phyloP scores from a whole-genome alignment of 2,113 vertebrate genomes.

The Peromyscus maniculatus region DNA sequence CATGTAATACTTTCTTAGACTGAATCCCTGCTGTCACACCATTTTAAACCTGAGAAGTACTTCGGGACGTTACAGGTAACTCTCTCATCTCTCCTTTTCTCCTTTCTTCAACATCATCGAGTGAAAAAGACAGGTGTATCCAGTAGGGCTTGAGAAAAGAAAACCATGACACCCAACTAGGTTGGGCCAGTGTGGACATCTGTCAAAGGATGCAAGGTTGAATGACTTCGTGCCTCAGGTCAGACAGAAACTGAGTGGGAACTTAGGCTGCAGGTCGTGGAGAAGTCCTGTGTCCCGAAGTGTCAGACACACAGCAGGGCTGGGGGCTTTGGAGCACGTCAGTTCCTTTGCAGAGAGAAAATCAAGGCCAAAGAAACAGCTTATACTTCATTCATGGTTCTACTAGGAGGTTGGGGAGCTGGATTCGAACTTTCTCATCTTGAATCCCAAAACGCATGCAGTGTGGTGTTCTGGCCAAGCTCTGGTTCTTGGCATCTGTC shows the following conservation, averaged over 20 bases:
- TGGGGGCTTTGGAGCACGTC: background rate
- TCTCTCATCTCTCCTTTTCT: background rate
- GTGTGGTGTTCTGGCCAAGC: fast-evolving
- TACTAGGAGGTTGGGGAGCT: background rate
- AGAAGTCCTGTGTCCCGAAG: too few species aligned
- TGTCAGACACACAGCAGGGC: too few species aligned
- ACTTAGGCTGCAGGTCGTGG: background rate
- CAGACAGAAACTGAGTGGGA: background rate
- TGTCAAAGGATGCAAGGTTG: background rate
- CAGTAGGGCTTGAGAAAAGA: background rate
- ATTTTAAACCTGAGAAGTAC: background rate
- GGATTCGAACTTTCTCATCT: background rate
- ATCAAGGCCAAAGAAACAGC: background rate
- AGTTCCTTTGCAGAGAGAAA: background rate
- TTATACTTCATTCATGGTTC: background rate
- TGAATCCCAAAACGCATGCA: background rate
- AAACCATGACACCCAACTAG: background rate
- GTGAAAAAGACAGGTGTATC: background rate
- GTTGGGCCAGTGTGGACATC: background rate
- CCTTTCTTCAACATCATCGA: background rate
- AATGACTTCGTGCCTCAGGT: background rate
- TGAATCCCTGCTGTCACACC: background rate
- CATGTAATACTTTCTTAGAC: background rate
- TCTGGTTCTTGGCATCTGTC: background rate
- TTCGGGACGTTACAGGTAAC: background rate